Evolutionary conservation across 2,888 invertebrate genomes (phyloP).

Genomic region (Brenthis hecate): DNA sequence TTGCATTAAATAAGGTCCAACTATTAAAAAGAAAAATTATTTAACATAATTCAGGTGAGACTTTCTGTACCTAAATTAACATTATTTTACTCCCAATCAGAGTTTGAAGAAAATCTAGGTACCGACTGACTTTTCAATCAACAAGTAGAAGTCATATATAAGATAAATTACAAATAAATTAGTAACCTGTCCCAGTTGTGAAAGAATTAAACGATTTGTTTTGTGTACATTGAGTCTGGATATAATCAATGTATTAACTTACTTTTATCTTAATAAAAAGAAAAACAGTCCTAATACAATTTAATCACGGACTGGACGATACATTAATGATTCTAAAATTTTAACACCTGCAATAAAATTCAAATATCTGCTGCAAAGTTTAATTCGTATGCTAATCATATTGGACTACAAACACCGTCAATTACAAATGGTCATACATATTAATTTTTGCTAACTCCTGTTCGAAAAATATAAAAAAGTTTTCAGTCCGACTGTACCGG

Average conservation of each 20-base stretch:
- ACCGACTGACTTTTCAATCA: no score
- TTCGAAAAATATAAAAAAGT: conserved; percentile 52
- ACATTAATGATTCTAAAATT: conserved; percentile 25
- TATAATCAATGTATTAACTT: no score
- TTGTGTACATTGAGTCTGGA: no score
- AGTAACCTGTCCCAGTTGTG: no score
- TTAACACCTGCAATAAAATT: conserved; percentile 41
- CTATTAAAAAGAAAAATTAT: neutral
- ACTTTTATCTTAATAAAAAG: no score
- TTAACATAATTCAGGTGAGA: no score
- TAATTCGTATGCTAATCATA: conserved; percentile 59
- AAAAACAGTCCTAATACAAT: neutral
- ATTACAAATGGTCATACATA: conserved; percentile 70
- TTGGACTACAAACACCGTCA: conserved; percentile 50
- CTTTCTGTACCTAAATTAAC: no score
- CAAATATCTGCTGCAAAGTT: conserved; percentile 35
- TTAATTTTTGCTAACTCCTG: conserved; percentile 52
- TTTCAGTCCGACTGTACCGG: conserved; percentile 69
- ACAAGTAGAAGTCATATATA: no score
- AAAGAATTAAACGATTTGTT: no score
- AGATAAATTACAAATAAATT: no score
- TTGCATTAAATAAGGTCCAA: neutral
- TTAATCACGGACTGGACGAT: conserved; percentile 4
- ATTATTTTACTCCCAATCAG: no score
- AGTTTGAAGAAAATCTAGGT: no score